A percentile compares a stretch with the other conserved stretches of the same genome.
Conservation (phyloP, 2,888 invertebrate species). For the Antitype chi region DNA sequence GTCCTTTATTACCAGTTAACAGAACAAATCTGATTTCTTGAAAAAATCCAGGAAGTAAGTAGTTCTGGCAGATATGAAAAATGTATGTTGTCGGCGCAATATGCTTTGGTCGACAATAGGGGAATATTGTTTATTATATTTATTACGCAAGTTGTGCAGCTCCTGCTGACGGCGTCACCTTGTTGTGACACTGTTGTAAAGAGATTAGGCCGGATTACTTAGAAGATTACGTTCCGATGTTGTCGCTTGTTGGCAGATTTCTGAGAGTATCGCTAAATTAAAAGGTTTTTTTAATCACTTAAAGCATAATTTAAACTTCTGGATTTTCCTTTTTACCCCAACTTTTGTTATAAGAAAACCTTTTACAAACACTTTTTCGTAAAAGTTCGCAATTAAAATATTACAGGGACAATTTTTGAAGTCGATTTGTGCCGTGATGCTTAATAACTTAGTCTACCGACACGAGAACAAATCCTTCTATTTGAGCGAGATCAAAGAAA, state of each 20-base stretch:
- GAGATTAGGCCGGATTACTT: conserved; percentile 45
- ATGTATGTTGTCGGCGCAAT: background rate
- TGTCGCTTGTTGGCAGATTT: background rate
- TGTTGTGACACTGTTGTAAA: conserved; percentile 37
- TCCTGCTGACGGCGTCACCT: background rate
- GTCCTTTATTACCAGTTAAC: background rate
- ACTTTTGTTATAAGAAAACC: background rate
- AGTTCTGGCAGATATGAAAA: too few relatives aligned
- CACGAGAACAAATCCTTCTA: background rate
- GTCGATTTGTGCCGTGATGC: background rate
- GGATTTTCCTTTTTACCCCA: background rate
- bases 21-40: background rate
- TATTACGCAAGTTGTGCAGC: background rate
- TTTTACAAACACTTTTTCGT: too few relatives aligned
- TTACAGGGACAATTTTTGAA: too few relatives aligned
- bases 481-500: background rate
- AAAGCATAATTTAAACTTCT: background rate
- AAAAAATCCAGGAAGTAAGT: background rate
- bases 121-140: conserved; percentile 15
- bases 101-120: conserved; percentile 6
- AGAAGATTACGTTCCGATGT: conserved; percentile 18
- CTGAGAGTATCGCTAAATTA: background rate
- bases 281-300: conserved; percentile 2
- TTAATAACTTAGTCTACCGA: background rate
- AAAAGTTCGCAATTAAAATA: background rate